Evolutionary conservation across 2,113 vertebrate species (phyloP).

Genomic region (Amazona vittata): DNA sequence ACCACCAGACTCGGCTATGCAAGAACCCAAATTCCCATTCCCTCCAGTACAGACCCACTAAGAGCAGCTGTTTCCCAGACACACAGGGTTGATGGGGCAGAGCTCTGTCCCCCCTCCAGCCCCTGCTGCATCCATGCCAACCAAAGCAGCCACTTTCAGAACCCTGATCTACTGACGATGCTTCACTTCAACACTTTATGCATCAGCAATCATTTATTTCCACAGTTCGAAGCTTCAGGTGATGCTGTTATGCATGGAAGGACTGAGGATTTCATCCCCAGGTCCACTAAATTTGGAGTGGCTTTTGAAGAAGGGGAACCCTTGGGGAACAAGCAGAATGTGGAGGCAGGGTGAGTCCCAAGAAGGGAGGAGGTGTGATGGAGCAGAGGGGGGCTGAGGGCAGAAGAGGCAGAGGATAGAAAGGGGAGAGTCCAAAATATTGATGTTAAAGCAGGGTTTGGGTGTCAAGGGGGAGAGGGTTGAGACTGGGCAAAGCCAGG

Average conservation of each 20-base stretch:
- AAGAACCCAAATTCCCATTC: neutral
- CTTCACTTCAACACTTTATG: constrained; percentile 51
- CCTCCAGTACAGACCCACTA: neutral
- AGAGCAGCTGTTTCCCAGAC: neutral
- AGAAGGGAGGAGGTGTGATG: neutral
- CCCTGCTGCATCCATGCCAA: neutral
- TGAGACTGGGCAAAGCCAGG: neutral
- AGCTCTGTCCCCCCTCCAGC: rapidly evolving
- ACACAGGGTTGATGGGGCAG: neutral
- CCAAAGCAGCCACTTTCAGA: rapidly evolving
- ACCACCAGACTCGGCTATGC: neutral
- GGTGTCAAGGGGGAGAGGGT: neutral
- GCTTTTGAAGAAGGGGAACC: neutral
- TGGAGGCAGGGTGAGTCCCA: neutral
- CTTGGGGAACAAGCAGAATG: rapidly evolving
- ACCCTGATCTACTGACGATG: neutral
- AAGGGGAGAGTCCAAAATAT: neutral
- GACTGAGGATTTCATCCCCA: neutral
- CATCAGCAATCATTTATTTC: constrained; percentile 53
- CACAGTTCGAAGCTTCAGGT: neutral
- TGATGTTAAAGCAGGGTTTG: neutral
- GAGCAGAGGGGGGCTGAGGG: neutral
- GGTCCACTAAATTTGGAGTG: neutral
- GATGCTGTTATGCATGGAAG: neutral
- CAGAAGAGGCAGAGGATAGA: neutral